A percentile compares a stretch with the other conserved stretches of the same genome.
phyloP scores from a whole-genome alignment of 2,113 vertebrate species.

The Podiceps cristatus region DNA sequence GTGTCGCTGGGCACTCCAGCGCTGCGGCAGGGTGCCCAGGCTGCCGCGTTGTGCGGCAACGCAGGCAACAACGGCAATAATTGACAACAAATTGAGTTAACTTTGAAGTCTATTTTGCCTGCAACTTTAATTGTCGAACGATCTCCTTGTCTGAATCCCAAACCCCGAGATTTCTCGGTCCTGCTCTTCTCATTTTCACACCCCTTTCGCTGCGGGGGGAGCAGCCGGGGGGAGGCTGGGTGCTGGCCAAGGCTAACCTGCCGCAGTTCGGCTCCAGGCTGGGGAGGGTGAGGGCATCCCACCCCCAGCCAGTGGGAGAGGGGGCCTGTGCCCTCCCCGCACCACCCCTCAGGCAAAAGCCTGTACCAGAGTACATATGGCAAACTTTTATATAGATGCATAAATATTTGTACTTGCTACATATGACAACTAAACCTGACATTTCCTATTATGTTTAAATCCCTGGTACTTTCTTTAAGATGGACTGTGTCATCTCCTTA shows the following conservation, averaged over 20 bases:
- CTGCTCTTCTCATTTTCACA: not conserved
- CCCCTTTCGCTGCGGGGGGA: not conserved
- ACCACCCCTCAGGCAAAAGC: not conserved
- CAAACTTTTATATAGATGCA: not conserved
- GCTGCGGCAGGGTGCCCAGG: accelerated
- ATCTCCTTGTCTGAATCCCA: not conserved
- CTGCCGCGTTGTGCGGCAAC: accelerated
- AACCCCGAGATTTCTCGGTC: not conserved
- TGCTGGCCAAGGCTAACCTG: not conserved
- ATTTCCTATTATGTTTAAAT: not conserved
- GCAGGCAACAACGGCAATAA: accelerated
- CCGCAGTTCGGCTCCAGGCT: accelerated
- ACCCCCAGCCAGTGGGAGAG: not conserved
- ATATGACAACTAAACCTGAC: not conserved
- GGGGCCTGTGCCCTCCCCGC: not conserved
- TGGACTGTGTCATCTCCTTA: not conserved
- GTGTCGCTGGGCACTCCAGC: not conserved
- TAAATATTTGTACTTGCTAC: not conserved
- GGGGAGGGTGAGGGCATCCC: not conserved
- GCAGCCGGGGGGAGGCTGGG: not conserved
- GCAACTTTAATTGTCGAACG: not conserved
- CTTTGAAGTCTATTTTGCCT: not conserved
- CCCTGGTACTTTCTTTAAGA: not conserved
- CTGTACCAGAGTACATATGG: too few species aligned
- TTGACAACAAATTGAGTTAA: not conserved